A percentile compares a stretch with the other conserved stretches of the same genome.
Evolutionary conservation across 2,797 vertebrate species (phyloP).

Genomic region (Poeciliopsis infans): DNA sequence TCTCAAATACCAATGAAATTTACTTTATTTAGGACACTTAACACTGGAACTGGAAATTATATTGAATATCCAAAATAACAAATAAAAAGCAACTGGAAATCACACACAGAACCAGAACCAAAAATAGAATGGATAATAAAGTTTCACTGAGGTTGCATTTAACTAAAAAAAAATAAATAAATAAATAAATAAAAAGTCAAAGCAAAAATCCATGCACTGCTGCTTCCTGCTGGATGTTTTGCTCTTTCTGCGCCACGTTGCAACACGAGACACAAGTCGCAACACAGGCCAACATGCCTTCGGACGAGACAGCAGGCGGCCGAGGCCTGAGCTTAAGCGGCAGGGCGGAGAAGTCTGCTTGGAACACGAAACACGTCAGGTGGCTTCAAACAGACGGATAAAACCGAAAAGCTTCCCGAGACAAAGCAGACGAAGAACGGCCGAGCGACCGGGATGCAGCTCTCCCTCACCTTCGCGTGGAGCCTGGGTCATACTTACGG

Average conservation of each 20-base stretch:
- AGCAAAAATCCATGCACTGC: slow-evolving; percentile 40
- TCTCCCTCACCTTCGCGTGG: slow-evolving; percentile 63
- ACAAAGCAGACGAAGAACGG: slow-evolving; percentile 40
- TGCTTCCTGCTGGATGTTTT: slow-evolving; percentile 6
- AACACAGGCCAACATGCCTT: slow-evolving; percentile 58
- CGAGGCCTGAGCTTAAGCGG: slow-evolving; percentile 11
- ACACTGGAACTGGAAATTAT: no score
- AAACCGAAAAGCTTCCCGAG: slow-evolving; percentile 22
- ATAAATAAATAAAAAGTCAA: background rate
- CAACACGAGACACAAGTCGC: slow-evolving; percentile 41
- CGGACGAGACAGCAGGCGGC: background rate
- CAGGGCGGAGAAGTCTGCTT: slow-evolving; percentile 12
- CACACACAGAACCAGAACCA: no score
- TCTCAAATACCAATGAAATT: no score
- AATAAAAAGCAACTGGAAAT: no score
- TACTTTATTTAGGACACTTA: no score
- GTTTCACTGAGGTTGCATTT: background rate
- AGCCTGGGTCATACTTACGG: slow-evolving; percentile 56
- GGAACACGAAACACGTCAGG: slow-evolving; percentile 5
- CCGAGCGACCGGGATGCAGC: slow-evolving; percentile 14
- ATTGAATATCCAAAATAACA: no score
- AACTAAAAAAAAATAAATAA: background rate
- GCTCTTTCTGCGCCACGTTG: slow-evolving; percentile 22
- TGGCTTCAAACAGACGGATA: slow-evolving; percentile 13
- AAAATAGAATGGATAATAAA: no score